Evolutionary conservation across 2,797 vertebrate species (phyloP), one percentile per base, ranked within the genome.

Genomic region (Poeciliopsis paucimaculata): DNA sequence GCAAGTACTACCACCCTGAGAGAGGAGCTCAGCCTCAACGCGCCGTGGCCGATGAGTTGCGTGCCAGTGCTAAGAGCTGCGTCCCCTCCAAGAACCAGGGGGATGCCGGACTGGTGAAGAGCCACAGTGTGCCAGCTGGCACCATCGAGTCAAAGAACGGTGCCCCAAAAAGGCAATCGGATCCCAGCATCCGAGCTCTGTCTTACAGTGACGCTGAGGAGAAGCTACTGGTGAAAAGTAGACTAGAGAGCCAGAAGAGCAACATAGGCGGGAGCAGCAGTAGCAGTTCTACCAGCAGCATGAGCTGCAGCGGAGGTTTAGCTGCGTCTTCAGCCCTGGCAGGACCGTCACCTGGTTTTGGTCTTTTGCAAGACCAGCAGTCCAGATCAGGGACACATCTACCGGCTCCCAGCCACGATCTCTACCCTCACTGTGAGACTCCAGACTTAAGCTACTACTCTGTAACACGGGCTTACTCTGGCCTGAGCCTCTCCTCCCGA

Each of bases 1-100:
- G 98, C 94, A 99, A 99, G 89, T 99, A 98, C 82, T 98, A 98
- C 84, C 98, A 99, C 80, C 98, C 98, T 0, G 98, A 99, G 81
- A 95, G 98, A 93, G 97, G 98, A 64, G 97, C 96, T 43, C 98
- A 99, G 90, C 98, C 98, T 34, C 98, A 99, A 95, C 95, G 98
- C 0, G 97, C 98, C 0, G 97, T 99, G 86, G 98, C 98, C 0
- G 98, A 99, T 43, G 98, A 99, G 91, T 97, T 99, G 82, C 97
- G 98, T 43, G 98, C 98, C 91, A 98, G 97, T 81, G 98, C 98
- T 87, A 97, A 97, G 94, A 98, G 92, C 75, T 97, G 96, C n/a
- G 91, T 92, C 77, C 4, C 87, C 79, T 88, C 96, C 82, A 98
- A 98, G 93, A 95, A 94, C 83, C 94, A 96, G 46, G 96, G 91